Base-by-base conservation (phyloP, 2,113 vertebrate genomes). In the Pipra filicauda region DNA sequence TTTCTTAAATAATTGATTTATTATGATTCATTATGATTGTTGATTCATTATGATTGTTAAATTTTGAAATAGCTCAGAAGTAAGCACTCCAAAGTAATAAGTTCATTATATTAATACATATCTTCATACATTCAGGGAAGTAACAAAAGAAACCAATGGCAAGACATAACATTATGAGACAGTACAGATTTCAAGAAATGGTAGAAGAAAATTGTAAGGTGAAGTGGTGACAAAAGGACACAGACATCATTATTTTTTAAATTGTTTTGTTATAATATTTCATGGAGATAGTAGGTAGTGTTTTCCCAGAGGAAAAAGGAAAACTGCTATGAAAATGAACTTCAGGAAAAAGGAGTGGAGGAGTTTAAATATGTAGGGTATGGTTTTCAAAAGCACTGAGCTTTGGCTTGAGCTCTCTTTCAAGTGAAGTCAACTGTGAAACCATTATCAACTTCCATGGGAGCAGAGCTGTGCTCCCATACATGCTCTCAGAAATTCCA, bases 1-100 rank as follows among this genome's bases (percentile, higher is more conserved):
- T 88, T 95, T 95, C 85, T 96, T 95, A 91, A 95, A 84, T 93
- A 97, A 88, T 88, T 90, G 39, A 88, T 96, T 97, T 55, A 88
- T 95, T 88, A 89, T 92, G 43, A 83, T 51, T 92, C 39, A 41
- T 41, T 41, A 41, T 41, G 39, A 41, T 41, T 41, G 89, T 88
- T 90, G 39, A 88, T 96, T 97, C 58, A 89, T 95, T 88, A 89
- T 92, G 43, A 83, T 48, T 92, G 41, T 73, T 96, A 95, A 74
- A 81, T 95, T 96, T 97, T 74, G 43, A 82, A 92, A 95, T 58
- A 97, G 44, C 52, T 97, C 70, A 86, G 74, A 79, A 93, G 37
- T 89, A 92, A 97, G 62, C 82, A 95, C 48, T 92, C 46, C 30
- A 48, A 76, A 92, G 16, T 79, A 64, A 14, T 8, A 95, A 58